Base-by-base conservation (phyloP, 2,113 vertebrate genomes). In the Erinaceus europaeus region DNA sequence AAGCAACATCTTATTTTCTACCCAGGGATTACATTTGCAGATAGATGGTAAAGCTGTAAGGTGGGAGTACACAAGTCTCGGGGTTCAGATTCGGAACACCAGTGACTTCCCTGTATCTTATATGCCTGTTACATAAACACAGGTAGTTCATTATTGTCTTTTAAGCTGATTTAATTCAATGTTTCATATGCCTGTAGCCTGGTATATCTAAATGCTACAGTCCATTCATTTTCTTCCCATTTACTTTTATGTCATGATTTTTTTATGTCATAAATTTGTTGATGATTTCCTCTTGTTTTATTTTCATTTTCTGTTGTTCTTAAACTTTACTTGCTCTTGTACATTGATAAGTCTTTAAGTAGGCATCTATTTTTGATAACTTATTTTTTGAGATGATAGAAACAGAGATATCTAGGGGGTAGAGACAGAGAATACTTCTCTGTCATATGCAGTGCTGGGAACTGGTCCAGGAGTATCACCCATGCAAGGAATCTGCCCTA, bases 281-380 rank as follows among this genome's bases (percentile, higher is more conserved):
- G 59, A 57, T 73, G 72, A 27, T 84, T 73, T 74, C 5, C 75
- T 25, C 72, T 38, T 32, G 2, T 53, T 62, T 65, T 34, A 50
- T 68, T 42, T 42, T 67, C 38, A n/a, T 48, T 57, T 50, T 79
- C 55, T 79, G 23, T 62, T n/a, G 79, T 50, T 72, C 7, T 42
- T 46, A 6, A 46, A 38, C 75, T 88, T 84, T 74, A 73, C 82
- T 91, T 93, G 29, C 3, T 36, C 61, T 57, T 73, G 23, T 76
- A 85, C n/a, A n/a, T n/a, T n/a, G 87, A 10, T 52, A n/a, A 87
- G 68, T 61, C 84, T 40, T 3, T 88, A 77, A 84, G 20, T 59
- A 59, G 42, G 12, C 2, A 25, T 78, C 40, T 72, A 34, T 4
- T 27, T 29, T 55, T 27, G 10, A 27, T 25, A 25, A 27, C 27